Evolutionary conservation across 1,140 invertebrate genomes (phyloP).

Genomic region (Heliconius congener): DNA sequence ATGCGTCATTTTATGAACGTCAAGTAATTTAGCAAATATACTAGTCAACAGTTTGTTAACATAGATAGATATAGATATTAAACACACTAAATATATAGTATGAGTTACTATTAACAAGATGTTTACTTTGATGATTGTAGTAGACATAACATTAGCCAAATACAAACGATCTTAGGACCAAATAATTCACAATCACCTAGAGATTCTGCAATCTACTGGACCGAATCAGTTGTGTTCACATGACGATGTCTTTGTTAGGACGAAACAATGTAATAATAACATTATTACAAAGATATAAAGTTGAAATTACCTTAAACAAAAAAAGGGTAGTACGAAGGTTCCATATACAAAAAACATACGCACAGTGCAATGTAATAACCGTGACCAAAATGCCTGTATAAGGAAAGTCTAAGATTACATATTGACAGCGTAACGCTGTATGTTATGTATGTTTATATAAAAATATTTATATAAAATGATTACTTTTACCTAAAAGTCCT

Average conservation of each 20-base stretch:
- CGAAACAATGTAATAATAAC: neutral
- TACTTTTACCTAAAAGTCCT: neutral
- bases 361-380: neutral
- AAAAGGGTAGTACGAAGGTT: neutral
- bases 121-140: neutral
- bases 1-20: no score
- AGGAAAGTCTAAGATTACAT: neutral
- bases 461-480: neutral
- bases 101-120: neutral
- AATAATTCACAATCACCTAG: neutral
- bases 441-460: no score
- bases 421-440: neutral
- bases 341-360: neutral
- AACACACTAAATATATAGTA: no score
- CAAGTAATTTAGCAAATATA: no score
- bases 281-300: neutral
- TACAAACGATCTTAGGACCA: neutral
- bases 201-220: constrained; percentile 1
- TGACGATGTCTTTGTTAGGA: neutral
- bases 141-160: neutral
- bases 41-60: no score
- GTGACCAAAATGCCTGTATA: neutral
- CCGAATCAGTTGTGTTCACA: neutral
- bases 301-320: neutral
- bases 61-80: no score